Conservation (phyloP, 2,888 invertebrate species). For the Cryptocephalus primarius region DNA sequence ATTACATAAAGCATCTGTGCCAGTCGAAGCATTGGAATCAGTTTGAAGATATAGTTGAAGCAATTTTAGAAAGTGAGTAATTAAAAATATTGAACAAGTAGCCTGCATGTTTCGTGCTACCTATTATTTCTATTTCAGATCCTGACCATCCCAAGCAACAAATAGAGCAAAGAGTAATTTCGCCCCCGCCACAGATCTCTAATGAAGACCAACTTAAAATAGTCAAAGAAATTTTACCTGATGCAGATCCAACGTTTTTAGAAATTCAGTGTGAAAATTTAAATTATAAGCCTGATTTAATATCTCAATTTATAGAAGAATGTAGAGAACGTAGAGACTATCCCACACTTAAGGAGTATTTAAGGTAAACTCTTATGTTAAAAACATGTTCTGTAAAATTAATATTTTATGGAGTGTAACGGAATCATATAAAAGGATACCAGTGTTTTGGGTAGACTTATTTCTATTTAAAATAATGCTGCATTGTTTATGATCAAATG, state of each 20-base stretch:
- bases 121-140: too few species aligned
- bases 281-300: neutral
- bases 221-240: neutral
- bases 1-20: neutral
- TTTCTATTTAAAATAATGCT: too few species aligned
- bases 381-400: too few species aligned
- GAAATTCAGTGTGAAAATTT: neutral
- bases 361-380: neutral
- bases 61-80: neutral
- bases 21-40: neutral
- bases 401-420: too few species aligned
- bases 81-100: too few species aligned
- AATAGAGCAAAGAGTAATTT: neutral
- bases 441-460: too few species aligned
- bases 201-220: neutral
- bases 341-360: neutral
- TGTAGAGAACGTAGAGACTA: neutral
- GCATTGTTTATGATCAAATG: too few species aligned
- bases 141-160: neutral
- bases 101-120: too few species aligned
- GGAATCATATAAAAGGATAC: too few species aligned
- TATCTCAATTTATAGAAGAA: neutral
- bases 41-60: neutral
- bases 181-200: neutral
- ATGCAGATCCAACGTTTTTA: neutral